A percentile compares a stretch with the other conserved stretches of the same genome.
Evolutionary conservation across 2,888 invertebrate genomes (phyloP).

Genomic region (Carabus problematicus): DNA sequence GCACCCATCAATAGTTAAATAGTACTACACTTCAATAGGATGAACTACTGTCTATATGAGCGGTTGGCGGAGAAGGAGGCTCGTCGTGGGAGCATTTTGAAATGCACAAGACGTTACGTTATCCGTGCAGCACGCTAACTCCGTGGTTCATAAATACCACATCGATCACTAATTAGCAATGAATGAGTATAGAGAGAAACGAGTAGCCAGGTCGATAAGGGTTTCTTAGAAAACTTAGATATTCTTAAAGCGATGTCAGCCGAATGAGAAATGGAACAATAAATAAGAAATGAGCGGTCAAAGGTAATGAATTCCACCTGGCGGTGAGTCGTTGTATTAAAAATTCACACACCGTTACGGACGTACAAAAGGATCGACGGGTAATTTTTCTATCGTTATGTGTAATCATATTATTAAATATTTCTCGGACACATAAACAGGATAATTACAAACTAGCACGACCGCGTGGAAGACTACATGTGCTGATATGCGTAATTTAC

Average conservation of each 20-base stretch:
- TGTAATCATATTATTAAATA: conserved; percentile 40
- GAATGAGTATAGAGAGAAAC: conserved; percentile 4
- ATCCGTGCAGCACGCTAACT: conserved; percentile 35
- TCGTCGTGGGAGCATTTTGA: conserved; percentile 28
- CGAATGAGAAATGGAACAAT: conserved; percentile 30
- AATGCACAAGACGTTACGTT: conserved; percentile 32
- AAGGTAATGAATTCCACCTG: background rate
- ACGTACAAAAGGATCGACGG: background rate
- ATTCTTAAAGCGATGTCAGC: conserved; percentile 36
- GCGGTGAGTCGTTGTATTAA: no score
- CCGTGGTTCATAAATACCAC: conserved; percentile 23
- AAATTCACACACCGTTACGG: no score
- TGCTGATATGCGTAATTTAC: conserved; percentile 33
- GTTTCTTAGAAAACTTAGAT: conserved; percentile 35
- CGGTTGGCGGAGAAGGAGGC: conserved; percentile 1
- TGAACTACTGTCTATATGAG: background rate
- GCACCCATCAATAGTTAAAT: no score
- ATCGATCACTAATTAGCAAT: conserved; percentile 39
- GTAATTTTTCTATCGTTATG: conserved; percentile 34
- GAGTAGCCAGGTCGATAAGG: conserved; percentile 17
- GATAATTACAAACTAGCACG: conserved; percentile 32
- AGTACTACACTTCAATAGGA: no score
- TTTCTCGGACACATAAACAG: conserved; percentile 18
- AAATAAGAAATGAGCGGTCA: conserved; percentile 26
- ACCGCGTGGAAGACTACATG: conserved; percentile 7